These are phyloP conservation scores for Melipona bicolor DNA, from an alignment of 2,888 invertebrate genomes.

Conservation along the genomic window DNA sequence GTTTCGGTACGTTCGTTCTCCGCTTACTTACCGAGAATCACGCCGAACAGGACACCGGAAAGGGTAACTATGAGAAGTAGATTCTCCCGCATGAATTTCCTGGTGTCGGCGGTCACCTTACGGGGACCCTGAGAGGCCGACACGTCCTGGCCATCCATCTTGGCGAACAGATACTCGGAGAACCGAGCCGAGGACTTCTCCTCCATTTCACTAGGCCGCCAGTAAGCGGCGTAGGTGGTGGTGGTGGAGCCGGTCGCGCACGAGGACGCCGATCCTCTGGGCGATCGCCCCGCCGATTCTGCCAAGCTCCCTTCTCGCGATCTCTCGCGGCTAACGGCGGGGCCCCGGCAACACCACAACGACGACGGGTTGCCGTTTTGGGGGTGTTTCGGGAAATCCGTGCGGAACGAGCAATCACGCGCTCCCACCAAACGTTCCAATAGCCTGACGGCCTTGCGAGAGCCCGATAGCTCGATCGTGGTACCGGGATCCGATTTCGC, in stretches of 20 bases:
- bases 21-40: constrained; percentile 88
- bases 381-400: constrained; percentile 83
- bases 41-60: constrained; percentile 91
- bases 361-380: constrained; percentile 84
- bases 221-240: constrained; percentile 70
- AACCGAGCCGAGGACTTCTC: constrained; percentile 85
- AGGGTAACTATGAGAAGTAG: constrained; percentile 92
- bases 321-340: constrained; percentile 83
- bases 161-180: constrained; percentile 92
- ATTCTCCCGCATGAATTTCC: constrained; percentile 90
- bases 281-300: constrained; percentile 72
- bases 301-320: constrained; percentile 79
- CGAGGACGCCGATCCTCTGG: constrained; percentile 66
- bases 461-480: constrained; percentile 80
- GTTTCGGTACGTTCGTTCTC: too few relatives aligned
- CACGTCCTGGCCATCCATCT: constrained; percentile 88
- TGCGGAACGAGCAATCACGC: constrained; percentile 81
- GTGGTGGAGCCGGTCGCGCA: constrained; percentile 62
- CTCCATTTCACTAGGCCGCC: constrained; percentile 82
- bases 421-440: constrained; percentile 79
- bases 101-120: constrained; percentile 87
- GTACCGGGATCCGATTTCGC: constrained; percentile 67
- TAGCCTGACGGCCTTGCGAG: constrained; percentile 78
- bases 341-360: constrained; percentile 82
- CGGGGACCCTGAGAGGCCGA: constrained; percentile 86